Evolutionary conservation across 2,888 invertebrate species (phyloP).

Genomic region (Falcaria lacertinaria): DNA sequence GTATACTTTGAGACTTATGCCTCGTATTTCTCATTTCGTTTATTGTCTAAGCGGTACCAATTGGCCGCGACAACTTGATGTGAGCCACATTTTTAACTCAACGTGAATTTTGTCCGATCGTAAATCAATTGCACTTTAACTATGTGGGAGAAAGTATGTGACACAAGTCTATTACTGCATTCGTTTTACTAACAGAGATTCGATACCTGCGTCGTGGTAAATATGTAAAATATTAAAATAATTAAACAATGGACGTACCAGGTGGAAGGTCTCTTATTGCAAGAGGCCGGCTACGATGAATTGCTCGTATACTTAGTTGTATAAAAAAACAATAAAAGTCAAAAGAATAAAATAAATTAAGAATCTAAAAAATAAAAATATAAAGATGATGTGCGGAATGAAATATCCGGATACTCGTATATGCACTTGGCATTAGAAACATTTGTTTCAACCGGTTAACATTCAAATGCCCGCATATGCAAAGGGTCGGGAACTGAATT

Average conservation of each 20-base stretch:
- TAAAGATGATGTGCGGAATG: no score
- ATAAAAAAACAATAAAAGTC: no score
- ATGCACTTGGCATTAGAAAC: conserved; percentile 26
- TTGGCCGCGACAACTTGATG: conserved; percentile 54
- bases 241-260: no score
- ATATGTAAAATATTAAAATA: no score
- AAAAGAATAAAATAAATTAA: no score
- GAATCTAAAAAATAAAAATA: not conserved
- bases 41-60: conserved; percentile 58
- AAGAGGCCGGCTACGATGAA: no score
- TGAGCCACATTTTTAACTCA: conserved; percentile 42
- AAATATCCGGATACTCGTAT: no score
- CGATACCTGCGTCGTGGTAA: no score
- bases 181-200: no score
- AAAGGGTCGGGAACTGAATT: conserved; percentile 70
- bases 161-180: conserved; percentile 19
- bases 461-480: conserved; percentile 62
- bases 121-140: conserved; percentile 42
- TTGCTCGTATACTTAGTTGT: no score
- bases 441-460: conserved; percentile 53
- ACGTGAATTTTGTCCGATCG: conserved; percentile 38
- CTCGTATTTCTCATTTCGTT: conserved; percentile 52
- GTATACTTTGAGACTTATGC: conserved; percentile 71
- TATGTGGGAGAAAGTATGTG: conserved; percentile 15
- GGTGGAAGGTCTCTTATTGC: no score